Conservation (phyloP, 2,797 vertebrate species). For the Dromococcyx pavoninus region DNA sequence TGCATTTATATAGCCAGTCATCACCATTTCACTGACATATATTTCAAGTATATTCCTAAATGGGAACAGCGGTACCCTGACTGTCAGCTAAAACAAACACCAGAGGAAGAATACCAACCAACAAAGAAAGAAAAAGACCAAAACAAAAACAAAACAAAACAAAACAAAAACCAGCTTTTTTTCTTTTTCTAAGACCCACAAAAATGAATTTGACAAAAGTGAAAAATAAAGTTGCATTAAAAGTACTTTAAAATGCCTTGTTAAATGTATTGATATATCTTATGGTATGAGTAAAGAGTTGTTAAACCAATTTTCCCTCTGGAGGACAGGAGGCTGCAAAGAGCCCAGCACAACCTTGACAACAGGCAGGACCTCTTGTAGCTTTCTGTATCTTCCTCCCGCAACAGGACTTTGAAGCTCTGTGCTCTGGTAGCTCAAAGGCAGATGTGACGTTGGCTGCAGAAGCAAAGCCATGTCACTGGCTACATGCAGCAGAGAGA, state of each 20-base stretch:
- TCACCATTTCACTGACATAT: neutral
- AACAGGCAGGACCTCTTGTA: neutral
- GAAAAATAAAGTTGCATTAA: neutral
- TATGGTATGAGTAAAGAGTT: neutral
- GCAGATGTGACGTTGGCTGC: neutral
- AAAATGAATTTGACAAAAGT: neutral
- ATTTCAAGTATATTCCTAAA: neutral
- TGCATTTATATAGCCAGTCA: neutral
- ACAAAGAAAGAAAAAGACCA: neutral
- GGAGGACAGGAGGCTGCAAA: neutral
- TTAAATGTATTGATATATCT: neutral
- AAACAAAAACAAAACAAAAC: neutral
- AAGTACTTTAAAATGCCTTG: neutral
- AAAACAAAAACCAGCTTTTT: neutral
- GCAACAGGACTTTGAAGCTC: neutral
- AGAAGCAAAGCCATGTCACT: neutral
- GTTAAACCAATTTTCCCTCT: neutral
- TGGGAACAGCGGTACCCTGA: neutral
- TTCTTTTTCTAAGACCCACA: neutral
- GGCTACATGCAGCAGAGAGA: neutral
- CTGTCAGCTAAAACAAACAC: neutral
- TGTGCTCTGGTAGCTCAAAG: neutral
- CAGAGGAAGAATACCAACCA: neutral
- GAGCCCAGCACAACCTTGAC: neutral
- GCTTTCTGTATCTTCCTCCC: neutral